A percentile compares a stretch with the other conserved stretches of the same genome.
Conservation (phyloP, 2,888 invertebrate species). For the Harpalus rubripes region DNA sequence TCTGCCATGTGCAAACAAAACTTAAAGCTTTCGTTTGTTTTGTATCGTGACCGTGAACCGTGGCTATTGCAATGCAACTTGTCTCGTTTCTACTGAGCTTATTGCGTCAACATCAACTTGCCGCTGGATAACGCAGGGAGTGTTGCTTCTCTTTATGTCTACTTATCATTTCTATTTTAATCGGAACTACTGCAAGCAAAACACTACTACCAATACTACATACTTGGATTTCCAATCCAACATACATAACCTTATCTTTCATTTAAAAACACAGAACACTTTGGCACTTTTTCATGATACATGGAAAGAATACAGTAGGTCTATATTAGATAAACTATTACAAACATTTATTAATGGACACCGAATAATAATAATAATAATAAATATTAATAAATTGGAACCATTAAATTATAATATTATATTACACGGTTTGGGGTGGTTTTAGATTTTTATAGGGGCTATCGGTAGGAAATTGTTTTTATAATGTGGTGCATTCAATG, state of each 20-base stretch:
- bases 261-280: constrained; percentile 11
- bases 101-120: constrained; percentile 28
- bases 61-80: neutral
- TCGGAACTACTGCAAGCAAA: neutral
- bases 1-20: constrained; percentile 2
- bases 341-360: constrained; percentile 63
- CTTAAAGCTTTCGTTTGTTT: constrained; percentile 4
- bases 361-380: constrained; percentile 60
- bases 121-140: constrained; percentile 17
- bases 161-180: constrained; percentile 13
- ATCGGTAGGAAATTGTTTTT: constrained; percentile 61
- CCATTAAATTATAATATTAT: constrained; percentile 57
- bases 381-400: constrained; percentile 59
- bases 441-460: constrained; percentile 67
- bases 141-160: constrained; percentile 5
- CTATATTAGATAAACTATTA: constrained; percentile 77
- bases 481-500: constrained; percentile 35
- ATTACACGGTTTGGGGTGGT: constrained; percentile 62
- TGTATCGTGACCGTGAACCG: constrained; percentile 17
- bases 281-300: constrained; percentile 76
- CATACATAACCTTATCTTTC: too few species aligned
- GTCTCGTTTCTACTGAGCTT: constrained; percentile 28
- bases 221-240: neutral
- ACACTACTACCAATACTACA: neutral
- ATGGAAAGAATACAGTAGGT: constrained; percentile 77